phyloP scores from a whole-genome alignment of 1,140 invertebrate species.

The Periplaneta americana region DNA sequence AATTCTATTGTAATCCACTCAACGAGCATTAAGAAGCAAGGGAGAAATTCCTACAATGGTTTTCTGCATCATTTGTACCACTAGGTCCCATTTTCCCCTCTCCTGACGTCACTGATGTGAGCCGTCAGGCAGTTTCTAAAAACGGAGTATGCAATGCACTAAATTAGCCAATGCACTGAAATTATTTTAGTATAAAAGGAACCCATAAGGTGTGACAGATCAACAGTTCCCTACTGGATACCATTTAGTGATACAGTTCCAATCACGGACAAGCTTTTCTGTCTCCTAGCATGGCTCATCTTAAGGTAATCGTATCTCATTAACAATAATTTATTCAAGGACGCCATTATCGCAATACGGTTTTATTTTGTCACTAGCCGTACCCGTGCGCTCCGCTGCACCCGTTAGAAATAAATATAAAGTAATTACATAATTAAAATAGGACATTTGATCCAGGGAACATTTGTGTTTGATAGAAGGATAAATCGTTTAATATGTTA shows the following conservation, averaged over 20 bases:
- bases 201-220: not conserved
- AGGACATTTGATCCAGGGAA: too few relatives aligned
- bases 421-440: too few relatives aligned
- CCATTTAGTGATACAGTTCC: constrained; percentile 3
- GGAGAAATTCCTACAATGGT: not conserved
- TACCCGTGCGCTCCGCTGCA: too few relatives aligned
- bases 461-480: too few relatives aligned
- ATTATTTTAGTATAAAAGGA: not conserved
- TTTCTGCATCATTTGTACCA: not conserved
- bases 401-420: too few relatives aligned
- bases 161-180: not conserved
- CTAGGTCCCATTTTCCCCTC: not conserved
- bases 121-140: not conserved
- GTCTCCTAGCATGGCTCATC: not conserved
- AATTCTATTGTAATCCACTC: not conserved
- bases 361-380: too few relatives aligned
- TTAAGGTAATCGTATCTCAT: not conserved
- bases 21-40: too few relatives aligned
- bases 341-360: too few relatives aligned
- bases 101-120: not conserved
- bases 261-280: not conserved
- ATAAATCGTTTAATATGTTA: too few relatives aligned
- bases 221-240: not conserved
- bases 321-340: too few relatives aligned
- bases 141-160: not conserved